These are phyloP conservation scores for Chironomus tepperi DNA, from an alignment of 1,140 invertebrate genomes.

Conservation along the genomic window DNA sequence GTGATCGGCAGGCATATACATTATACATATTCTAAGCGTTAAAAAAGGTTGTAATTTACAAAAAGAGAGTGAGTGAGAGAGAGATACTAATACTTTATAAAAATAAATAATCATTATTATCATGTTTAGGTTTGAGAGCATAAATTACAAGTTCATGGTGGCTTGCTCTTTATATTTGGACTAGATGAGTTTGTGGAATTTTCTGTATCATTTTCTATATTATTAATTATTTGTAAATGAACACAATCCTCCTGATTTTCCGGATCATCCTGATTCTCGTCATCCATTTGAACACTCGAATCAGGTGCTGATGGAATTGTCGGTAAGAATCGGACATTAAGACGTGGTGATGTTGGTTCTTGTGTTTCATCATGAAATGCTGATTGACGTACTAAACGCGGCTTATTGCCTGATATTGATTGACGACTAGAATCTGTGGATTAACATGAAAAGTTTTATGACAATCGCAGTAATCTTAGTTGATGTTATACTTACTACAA, in stretches of 20 bases:
- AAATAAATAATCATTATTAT: no score
- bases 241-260: not conserved
- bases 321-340: constrained; percentile 58
- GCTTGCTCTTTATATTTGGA: not conserved
- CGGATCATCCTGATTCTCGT: constrained; percentile 46
- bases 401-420: constrained; percentile 42
- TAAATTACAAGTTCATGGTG: not conserved
- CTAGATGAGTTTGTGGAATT: constrained; percentile 5
- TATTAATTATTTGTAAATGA: not conserved
- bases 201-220: not conserved
- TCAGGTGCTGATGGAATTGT: constrained; percentile 77
- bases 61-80: no score
- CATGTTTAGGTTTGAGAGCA: no score
- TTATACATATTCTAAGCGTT: no score
- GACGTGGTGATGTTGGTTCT: constrained; percentile 54
- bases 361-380: constrained; percentile 56
- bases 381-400: constrained; percentile 63
- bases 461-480: constrained; percentile 24
- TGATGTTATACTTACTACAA: constrained; percentile 21
- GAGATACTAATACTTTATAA: no score
- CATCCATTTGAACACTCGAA: constrained; percentile 57
- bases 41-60: no score
- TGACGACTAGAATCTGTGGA: constrained; percentile 26
- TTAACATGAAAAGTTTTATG: not conserved
- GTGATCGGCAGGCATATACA: no score